Evolutionary conservation across 2,113 vertebrate genomes (phyloP).

Genomic region (Pleuronectes platessa): DNA sequence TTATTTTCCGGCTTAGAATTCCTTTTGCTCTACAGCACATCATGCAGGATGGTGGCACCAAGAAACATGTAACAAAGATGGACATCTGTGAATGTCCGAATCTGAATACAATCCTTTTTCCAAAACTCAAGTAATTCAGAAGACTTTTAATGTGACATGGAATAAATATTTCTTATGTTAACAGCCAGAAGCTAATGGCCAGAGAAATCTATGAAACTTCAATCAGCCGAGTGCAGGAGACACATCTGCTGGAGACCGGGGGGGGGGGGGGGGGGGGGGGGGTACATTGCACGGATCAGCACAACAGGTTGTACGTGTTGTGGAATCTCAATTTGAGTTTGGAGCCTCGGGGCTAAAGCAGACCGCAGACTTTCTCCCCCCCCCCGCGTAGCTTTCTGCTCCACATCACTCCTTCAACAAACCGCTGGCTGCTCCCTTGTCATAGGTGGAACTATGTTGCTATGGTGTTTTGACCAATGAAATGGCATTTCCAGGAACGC

Average conservation of each 20-base stretch:
- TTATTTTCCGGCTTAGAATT: not conserved
- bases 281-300: not conserved
- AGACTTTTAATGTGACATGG: too few species aligned
- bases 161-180: not conserved
- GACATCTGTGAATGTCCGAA: not conserved
- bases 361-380: slow-evolving; percentile 18
- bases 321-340: slow-evolving; percentile 65
- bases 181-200: not conserved
- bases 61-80: not conserved
- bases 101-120: not conserved
- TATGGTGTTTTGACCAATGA: slow-evolving; percentile 78
- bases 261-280: not conserved
- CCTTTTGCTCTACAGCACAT: not conserved
- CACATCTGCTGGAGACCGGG: slow-evolving; percentile 2
- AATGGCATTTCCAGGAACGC: slow-evolving; percentile 65
- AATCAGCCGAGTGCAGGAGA: not conserved
- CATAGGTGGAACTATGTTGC: slow-evolving; percentile 82
- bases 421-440: slow-evolving; percentile 71
- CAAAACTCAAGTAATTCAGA: not conserved
- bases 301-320: slow-evolving; percentile 60
- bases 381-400: slow-evolving; percentile 57
- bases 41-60: not conserved
- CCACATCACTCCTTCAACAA: slow-evolving; percentile 74
- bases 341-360: slow-evolving; percentile 60
- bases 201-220: not conserved